These are phyloP conservation scores for Tyto alba DNA, from an alignment of 2,113 vertebrate genomes.

Conservation along the genomic window DNA sequence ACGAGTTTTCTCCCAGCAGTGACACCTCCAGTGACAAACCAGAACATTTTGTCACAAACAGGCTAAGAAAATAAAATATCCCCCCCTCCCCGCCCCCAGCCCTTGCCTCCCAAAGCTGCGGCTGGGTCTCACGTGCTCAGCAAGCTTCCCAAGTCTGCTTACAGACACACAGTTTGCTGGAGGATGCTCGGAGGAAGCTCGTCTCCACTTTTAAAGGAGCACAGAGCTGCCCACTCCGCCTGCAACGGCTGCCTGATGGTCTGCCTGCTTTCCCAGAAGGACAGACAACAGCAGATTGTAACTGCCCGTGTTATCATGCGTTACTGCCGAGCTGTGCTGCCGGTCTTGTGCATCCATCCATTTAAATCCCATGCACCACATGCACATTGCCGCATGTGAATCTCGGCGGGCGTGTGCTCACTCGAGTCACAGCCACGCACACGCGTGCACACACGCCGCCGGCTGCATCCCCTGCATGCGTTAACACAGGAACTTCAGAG, in stretches of 20 bases:
- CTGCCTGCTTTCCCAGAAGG: background rate
- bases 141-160: background rate
- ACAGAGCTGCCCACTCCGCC: background rate
- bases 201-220: background rate
- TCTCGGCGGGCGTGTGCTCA: background rate
- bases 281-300: background rate
- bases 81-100: background rate
- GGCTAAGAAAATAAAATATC: background rate
- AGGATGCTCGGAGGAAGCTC: background rate
- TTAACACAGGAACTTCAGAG: background rate
- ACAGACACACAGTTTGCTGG: background rate
- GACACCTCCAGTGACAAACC: slow-evolving; percentile 31
- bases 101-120: background rate
- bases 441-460: accelerated
- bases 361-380: background rate
- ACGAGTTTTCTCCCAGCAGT: background rate
- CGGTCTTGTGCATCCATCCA: background rate
- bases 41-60: background rate
- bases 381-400: accelerated
- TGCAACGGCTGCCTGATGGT: background rate
- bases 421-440: background rate
- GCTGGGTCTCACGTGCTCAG: background rate
- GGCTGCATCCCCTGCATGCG: background rate
- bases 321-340: background rate
- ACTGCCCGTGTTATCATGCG: accelerated